Evolutionary conservation across 2,113 vertebrate genomes (phyloP), one percentile per base, ranked within the genome.

Genomic region (Spea multiplicata): DNA sequence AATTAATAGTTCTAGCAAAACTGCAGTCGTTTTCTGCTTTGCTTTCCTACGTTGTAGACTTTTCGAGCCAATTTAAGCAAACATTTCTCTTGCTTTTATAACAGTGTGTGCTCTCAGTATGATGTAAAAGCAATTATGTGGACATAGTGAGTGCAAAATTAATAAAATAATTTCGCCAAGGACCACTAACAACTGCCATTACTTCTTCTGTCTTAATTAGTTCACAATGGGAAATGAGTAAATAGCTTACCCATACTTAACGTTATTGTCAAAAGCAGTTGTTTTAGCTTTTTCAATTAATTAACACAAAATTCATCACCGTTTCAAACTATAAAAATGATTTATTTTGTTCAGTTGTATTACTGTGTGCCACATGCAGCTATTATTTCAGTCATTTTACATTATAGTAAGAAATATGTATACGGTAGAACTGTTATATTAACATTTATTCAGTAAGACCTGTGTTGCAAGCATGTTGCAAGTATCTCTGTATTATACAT

Each of bases 41-140:
- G 50, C 82, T 86, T 88, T 84, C 83, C 49, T 85, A 67, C 73
- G 46, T 83, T 74, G 81, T 85, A 81, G 86, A 88, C 77, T 87
- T 76, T 85, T 89, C 84, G 81, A 85, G 86, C 83, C 89, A 88
- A 82, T 88, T 82, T 85, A 82, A 85, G 73, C 86, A 84, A 84
- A 81, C 84, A 83, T 86, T 84, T 59, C 53, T 80, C 70, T 48
- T 83, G 78, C 79, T 45, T 71, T 71, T 84, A 86, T 83, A 86
- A 85, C 80, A 66, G 83, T 86, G 83, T 86, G 83, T 84, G 73
- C 87, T 83, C 75, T 88, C 87, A 85, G 78, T 83, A 84, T 86
- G 85, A 90, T 81, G 76, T 85, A 84, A 82, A 87, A 82, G 84
- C 83, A 88, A 85, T 88, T 89, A 89, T 66, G 80, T 50, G 55